phyloP scores from a whole-genome alignment of 1,140 invertebrate species.

The Zaprionus davidi region DNA sequence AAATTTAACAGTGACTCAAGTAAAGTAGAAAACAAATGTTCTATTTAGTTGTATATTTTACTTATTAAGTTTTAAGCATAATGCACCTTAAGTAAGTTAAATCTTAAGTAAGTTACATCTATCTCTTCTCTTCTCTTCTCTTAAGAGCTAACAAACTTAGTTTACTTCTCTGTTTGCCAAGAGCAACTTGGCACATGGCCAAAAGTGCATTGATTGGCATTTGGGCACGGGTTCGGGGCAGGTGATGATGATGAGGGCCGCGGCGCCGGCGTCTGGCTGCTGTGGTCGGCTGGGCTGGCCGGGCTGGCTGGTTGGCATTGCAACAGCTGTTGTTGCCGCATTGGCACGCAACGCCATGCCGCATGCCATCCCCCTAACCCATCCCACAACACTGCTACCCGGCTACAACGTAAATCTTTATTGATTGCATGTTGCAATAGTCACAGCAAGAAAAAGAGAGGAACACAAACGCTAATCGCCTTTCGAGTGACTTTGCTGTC shows the following conservation, averaged over 20 bases:
- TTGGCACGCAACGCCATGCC: conserved; percentile 53
- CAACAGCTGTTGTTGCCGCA: conserved; percentile 79
- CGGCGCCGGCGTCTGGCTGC: conserved; percentile 72
- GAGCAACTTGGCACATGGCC: conserved; percentile 82
- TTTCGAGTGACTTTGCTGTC: conserved; percentile 63
- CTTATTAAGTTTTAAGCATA: neutral
- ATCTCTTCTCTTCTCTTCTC: neutral
- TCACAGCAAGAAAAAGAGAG: conserved; percentile 22
- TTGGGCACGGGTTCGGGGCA: conserved; percentile 44
- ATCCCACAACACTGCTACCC: conserved; percentile 1
- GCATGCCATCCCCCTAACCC: conserved; percentile 24
- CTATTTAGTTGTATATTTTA: neutral
- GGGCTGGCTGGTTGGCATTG: conserved; percentile 49
- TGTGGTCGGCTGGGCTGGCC: conserved; percentile 44
- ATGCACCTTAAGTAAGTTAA: too few relatives aligned
- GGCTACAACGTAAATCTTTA: conserved; percentile 51
- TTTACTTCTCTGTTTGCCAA: conserved; percentile 45
- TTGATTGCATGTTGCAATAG: conserved; percentile 56
- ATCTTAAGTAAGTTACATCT: neutral
- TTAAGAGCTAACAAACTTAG: conserved; percentile 22
- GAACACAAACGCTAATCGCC: conserved; percentile 57
- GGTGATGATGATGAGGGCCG: conserved; percentile 49
- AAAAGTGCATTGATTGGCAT: conserved; percentile 81
- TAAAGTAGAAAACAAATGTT: neutral
- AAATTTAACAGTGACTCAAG: neutral